These are phyloP conservation scores for Orussus abietinus DNA, from an alignment of 1,140 invertebrate genomes.

Conservation along the genomic window DNA sequence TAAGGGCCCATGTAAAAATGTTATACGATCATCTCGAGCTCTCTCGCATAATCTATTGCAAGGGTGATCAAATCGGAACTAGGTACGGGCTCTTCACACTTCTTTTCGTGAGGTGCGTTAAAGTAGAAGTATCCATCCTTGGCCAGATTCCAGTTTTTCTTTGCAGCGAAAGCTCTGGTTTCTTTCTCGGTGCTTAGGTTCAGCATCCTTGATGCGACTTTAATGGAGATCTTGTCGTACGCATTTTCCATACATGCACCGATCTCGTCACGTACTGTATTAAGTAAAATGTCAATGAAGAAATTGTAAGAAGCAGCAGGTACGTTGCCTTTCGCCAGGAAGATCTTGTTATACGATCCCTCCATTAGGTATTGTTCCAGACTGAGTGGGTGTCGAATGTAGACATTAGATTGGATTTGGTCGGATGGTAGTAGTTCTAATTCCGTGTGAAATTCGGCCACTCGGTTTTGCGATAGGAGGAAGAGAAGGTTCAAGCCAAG, in stretches of 20 bases:
- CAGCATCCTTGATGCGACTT: constrained; percentile 85
- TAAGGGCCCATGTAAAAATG: no score
- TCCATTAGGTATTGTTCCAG: constrained; percentile 99
- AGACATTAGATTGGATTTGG: constrained; percentile 89
- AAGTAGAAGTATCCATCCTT: constrained; percentile 81
- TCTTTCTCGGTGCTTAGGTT: constrained; percentile 77
- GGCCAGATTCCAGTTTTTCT: constrained; percentile 77
- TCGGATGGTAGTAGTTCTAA: constrained; percentile 91
- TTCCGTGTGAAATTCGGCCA: constrained; percentile 99
- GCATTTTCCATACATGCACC: constrained; percentile 95
- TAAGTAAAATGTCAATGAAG: constrained; percentile 94
- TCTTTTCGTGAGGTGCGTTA: constrained; percentile 66
- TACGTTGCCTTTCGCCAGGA: constrained; percentile 88
- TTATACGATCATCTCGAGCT: constrained; percentile 99
- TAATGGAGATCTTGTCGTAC: constrained; percentile 84
- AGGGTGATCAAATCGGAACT: constrained; percentile 86
- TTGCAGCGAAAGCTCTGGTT: constrained; percentile 74
- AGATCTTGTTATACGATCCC: constrained; percentile 97
- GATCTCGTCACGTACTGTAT: constrained; percentile 95
- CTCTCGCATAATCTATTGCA: constrained; percentile 94
- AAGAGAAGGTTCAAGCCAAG: constrained; percentile 93
- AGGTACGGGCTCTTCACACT: constrained; percentile 78
- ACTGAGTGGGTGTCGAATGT: constrained; percentile 91
- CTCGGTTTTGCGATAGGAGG: constrained; percentile 92
- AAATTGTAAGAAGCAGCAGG: constrained; percentile 93